Evolutionary conservation across 2,797 vertebrate species (phyloP).

Genomic region (Sebastes hubbsi): DNA sequence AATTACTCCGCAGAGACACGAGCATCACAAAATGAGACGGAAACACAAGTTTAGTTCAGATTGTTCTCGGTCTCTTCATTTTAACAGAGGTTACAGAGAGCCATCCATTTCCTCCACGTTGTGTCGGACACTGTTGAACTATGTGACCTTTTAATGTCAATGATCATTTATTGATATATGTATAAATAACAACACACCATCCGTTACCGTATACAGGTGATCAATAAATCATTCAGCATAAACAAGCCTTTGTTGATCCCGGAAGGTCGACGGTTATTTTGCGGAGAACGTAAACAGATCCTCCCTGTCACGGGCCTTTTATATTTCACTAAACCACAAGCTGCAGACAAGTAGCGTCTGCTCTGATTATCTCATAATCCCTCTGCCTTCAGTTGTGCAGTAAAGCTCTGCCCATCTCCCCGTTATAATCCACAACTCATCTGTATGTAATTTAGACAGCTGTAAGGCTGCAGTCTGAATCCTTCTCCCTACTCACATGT

Average conservation of each 20-base stretch:
- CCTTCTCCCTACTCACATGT: neutral
- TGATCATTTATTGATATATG: conserved; percentile 31
- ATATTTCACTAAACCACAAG: conserved; percentile 19
- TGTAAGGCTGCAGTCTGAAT: conserved; percentile 9
- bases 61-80: conserved; percentile 1
- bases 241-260: conserved; percentile 3
- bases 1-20: conserved; percentile 23
- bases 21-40: conserved; percentile 21
- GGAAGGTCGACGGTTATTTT: neutral
- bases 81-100: conserved; percentile 12
- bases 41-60: neutral
- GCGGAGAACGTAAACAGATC: conserved; percentile 4
- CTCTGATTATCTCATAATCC: conserved; percentile 46
- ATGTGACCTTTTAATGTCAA: conserved; percentile 44
- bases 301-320: neutral
- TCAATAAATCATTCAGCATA: conserved; percentile 39
- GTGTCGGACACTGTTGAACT: neutral
- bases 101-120: neutral
- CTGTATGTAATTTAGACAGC: neutral
- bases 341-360: conserved; percentile 17
- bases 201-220: neutral
- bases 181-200: conserved; percentile 11
- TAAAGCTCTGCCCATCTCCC: conserved; percentile 1
- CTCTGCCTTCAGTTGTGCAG: conserved; percentile 1
- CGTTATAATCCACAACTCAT: conserved; percentile 13